A percentile compares a stretch with the other conserved stretches of the same genome.
phyloP scores from a whole-genome alignment of 2,797 vertebrate species.

The Staurois parvus region DNA sequence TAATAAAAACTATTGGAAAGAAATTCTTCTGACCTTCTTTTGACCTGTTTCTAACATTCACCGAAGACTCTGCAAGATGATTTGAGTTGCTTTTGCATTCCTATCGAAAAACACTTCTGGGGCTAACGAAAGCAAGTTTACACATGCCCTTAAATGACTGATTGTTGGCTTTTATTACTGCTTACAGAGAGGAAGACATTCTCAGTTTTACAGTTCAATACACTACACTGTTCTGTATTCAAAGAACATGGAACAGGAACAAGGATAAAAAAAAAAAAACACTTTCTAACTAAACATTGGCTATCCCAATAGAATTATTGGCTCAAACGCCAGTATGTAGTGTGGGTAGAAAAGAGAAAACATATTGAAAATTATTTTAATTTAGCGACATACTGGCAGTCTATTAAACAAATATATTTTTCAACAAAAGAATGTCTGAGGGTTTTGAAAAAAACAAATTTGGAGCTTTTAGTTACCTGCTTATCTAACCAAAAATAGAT shows the following conservation, averaged over 20 bases:
- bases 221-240: too few species aligned
- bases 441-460: background rate
- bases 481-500: background rate
- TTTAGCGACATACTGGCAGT: background rate
- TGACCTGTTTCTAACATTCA: too few species aligned
- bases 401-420: background rate
- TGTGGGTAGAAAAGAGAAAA: background rate
- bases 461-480: background rate
- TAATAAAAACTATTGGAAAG: too few species aligned
- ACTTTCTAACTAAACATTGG: background rate
- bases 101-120: too few species aligned
- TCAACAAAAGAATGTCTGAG: background rate
- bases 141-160: too few species aligned
- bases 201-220: background rate
- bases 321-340: background rate
- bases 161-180: too few species aligned
- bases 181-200: background rate
- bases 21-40: too few species aligned
- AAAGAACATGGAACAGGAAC: too few species aligned
- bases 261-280: background rate
- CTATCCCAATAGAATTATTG: background rate
- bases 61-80: too few species aligned
- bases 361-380: conserved; percentile 8
- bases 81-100: too few species aligned
- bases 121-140: too few species aligned